phyloP scores from a whole-genome alignment of 1,140 invertebrate species.

The Psix sp. region DNA sequence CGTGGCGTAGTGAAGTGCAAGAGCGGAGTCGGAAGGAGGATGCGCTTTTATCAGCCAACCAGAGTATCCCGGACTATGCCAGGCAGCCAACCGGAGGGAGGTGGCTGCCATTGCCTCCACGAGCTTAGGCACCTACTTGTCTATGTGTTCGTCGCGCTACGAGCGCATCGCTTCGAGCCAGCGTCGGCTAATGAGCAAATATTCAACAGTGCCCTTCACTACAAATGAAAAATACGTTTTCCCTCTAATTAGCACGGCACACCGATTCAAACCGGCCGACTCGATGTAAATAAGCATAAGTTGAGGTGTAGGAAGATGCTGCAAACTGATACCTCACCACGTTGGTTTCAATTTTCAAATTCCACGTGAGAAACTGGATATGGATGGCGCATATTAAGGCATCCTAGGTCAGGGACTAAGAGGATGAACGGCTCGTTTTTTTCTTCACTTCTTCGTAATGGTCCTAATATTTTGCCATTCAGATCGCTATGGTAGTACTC shows the following conservation, averaged over 20 bases:
- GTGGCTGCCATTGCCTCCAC: slow-evolving; percentile 39
- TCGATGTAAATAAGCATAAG: background rate
- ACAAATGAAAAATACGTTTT: slow-evolving; percentile 63
- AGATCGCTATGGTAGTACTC: no score
- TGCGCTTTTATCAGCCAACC: slow-evolving; percentile 65
- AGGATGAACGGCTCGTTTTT: no score
- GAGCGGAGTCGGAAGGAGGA: slow-evolving; percentile 59
- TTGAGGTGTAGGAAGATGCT: background rate
- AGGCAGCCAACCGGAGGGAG: slow-evolving; percentile 56
- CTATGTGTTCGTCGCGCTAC: slow-evolving; percentile 38
- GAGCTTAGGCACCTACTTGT: slow-evolving; percentile 44
- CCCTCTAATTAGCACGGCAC: slow-evolving; percentile 59
- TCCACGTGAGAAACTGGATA: no score
- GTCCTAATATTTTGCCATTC: no score
- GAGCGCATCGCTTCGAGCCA: slow-evolving; percentile 50
- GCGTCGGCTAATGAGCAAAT: slow-evolving; percentile 59
- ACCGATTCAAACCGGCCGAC: slow-evolving; percentile 23
- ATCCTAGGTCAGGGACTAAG: no score
- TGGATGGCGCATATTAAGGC: no score
- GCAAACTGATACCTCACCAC: no score
- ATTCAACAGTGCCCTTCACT: slow-evolving; percentile 55
- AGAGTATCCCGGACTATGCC: slow-evolving; percentile 52
- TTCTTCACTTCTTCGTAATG: no score
- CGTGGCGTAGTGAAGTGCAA: slow-evolving; percentile 50
- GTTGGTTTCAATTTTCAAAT: no score